Evolutionary conservation across 2,113 vertebrate genomes (phyloP).

Genomic region (Rhipidura dahli): DNA sequence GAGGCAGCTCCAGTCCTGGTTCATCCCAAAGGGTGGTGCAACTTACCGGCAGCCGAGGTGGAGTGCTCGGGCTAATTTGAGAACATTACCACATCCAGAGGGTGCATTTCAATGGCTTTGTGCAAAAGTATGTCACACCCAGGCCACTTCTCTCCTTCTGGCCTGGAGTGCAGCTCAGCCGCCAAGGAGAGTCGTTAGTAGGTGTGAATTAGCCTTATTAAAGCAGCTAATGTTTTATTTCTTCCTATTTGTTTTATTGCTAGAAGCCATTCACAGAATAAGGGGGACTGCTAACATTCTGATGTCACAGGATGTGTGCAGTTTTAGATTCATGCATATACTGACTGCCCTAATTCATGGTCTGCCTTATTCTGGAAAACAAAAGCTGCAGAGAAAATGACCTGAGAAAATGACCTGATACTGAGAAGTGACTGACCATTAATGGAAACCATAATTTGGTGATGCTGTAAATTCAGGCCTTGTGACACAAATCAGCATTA

Average conservation of each 20-base stretch:
- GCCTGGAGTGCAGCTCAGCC: not conserved
- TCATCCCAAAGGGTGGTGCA: not conserved
- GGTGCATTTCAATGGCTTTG: not conserved
- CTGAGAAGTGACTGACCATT: not conserved
- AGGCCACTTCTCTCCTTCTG: not conserved
- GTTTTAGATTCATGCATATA: not conserved
- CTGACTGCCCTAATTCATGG: not conserved
- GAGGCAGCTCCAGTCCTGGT: not conserved
- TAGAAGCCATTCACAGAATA: not conserved
- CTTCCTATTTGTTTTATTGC: not conserved
- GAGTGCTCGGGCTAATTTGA: not conserved
- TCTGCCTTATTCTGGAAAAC: not conserved
- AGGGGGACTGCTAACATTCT: not conserved
- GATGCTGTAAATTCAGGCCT: not conserved
- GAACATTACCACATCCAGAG: not conserved
- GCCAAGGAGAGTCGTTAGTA: not conserved
- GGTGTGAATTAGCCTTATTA: slow-evolving; percentile 13
- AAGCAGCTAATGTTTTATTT: not conserved
- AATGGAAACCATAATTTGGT: not conserved
- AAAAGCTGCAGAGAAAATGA: not conserved
- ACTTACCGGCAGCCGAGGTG: rapidly evolving
- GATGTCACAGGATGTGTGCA: not conserved
- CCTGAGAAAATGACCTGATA: not conserved
- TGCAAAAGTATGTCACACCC: slow-evolving; percentile 8
- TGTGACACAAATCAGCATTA: rapidly evolving